phyloP scores from a whole-genome alignment of 2,888 invertebrate species.

The Zaprionus bogoriensis region DNA sequence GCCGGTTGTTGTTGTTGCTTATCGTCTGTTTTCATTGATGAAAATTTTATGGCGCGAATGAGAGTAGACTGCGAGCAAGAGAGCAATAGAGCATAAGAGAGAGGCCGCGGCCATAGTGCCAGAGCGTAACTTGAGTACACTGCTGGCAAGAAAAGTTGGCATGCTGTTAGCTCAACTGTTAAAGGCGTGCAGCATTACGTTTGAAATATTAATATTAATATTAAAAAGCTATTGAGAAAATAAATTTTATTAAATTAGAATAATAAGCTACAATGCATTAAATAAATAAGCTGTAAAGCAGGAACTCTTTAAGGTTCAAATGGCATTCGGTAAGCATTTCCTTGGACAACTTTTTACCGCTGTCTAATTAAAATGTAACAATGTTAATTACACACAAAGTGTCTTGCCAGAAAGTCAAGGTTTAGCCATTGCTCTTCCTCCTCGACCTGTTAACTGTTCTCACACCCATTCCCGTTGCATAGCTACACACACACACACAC shows the following conservation, averaged over 20 bases:
- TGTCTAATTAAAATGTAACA: too few relatives aligned
- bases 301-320: too few relatives aligned
- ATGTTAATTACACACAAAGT: too few relatives aligned
- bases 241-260: background rate
- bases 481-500: slow-evolving; percentile 5
- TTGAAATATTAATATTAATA: background rate
- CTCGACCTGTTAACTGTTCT: slow-evolving; percentile 19
- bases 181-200: background rate
- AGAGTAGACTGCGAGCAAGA: slow-evolving; percentile 6
- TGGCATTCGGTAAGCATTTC: too few relatives aligned
- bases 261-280: too few relatives aligned
- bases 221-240: too few relatives aligned
- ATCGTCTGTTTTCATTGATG: slow-evolving; percentile 67
- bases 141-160: slow-evolving; percentile 22
- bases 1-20: slow-evolving; percentile 66
- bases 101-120: background rate
- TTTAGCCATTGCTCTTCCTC: slow-evolving; percentile 2
- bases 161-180: background rate
- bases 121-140: slow-evolving; percentile 21
- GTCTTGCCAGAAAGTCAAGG: slow-evolving; percentile 36
- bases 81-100: slow-evolving; percentile 9
- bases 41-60: slow-evolving; percentile 48
- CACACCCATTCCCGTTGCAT: slow-evolving; percentile 44
- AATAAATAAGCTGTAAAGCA: too few relatives aligned
- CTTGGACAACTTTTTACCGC: too few relatives aligned